Evolutionary conservation across 2,888 invertebrate genomes (phyloP), one percentile per base, ranked within the genome.

Genomic region (Emmelina monodactyla): DNA sequence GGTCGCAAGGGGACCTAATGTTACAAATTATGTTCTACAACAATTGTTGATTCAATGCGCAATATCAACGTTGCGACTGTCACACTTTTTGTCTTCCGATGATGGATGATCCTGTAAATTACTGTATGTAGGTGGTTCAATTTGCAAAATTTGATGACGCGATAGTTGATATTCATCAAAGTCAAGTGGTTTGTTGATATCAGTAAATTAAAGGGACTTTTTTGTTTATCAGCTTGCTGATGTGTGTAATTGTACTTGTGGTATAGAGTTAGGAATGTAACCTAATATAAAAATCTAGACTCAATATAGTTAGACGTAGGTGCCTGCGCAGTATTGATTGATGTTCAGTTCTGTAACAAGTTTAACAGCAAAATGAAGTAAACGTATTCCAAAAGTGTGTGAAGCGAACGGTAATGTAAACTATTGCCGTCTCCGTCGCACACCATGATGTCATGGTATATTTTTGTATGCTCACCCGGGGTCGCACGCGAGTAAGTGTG

Each of bases 361-460:
- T 19, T 19, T 6, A 25, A 25, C 11, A 25, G 11, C 25, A 25
- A 25, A 62, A 62, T 64, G 58, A 51, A 70, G 68, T 71, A 71
- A 75, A 70, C 71, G 63, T 65, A 69, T 56, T 68, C 51, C 51
- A 10, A 25, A 25, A 3, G 25, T 7, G 25, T 10, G 25, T 45
- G 44, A 43, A 55, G 48, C 40, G 55, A 52, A 55, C 47, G 57
- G 47, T 62, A 65, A 44, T 49, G 51, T 53, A 50, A 49, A 42
- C 42, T n/a, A n/a, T n/a, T n/a, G 42, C 42, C 33, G 46, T 68
- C 67, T 65, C 69, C 37, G 46, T 75, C 68, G 55, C 64, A 59
- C 73, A 67, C 70, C 71, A 75, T 78, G 78, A 79, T 73, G 72
- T 79, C 78, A 79, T 78, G 73, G 69, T 67, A 55, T 79, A 79